phyloP scores from a whole-genome alignment of 1,140 invertebrate species.

The Copidosoma floridanum region DNA sequence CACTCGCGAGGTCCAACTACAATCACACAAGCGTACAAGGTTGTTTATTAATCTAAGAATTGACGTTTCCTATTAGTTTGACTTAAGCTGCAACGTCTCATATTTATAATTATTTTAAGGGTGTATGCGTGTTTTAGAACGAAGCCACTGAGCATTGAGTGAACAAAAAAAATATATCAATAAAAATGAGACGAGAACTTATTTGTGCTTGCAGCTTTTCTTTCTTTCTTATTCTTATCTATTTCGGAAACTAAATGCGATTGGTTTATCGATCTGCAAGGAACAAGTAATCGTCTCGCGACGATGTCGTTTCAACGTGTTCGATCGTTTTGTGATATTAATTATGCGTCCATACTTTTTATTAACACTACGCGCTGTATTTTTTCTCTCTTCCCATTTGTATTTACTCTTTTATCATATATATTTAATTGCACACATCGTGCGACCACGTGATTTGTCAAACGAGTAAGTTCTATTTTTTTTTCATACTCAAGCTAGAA shows the following conservation, averaged over 20 bases:
- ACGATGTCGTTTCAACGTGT: neutral
- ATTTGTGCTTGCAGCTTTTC: conserved; percentile 32
- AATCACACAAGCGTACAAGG: conserved; percentile 33
- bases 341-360: conserved; percentile 3
- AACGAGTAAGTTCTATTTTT: too few species aligned
- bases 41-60: conserved; percentile 38
- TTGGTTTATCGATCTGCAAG: too few species aligned
- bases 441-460: too few species aligned
- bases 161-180: conserved; percentile 25
- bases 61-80: conserved; percentile 31
- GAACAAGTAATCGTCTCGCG: too few species aligned
- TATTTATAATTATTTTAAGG: neutral
- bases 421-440: conserved; percentile 3
- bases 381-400: conserved; percentile 8
- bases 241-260: too few species aligned
- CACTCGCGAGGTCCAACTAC: conserved; percentile 7
- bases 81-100: conserved; percentile 28
- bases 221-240: conserved; percentile 23
- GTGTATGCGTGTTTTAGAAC: neutral
- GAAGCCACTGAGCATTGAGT: conserved; percentile 11
- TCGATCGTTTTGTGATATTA: conserved; percentile 13
- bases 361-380: conserved; percentile 1
- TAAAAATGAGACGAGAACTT: too few species aligned
- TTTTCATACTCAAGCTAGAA: neutral
- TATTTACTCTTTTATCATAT: conserved; percentile 8